Percentiles rank a stretch among this genome's conserved stretches.
These are phyloP conservation scores for Sciurus niger DNA, from an alignment of 2,113 vertebrate genomes.

Conservation along the genomic window DNA sequence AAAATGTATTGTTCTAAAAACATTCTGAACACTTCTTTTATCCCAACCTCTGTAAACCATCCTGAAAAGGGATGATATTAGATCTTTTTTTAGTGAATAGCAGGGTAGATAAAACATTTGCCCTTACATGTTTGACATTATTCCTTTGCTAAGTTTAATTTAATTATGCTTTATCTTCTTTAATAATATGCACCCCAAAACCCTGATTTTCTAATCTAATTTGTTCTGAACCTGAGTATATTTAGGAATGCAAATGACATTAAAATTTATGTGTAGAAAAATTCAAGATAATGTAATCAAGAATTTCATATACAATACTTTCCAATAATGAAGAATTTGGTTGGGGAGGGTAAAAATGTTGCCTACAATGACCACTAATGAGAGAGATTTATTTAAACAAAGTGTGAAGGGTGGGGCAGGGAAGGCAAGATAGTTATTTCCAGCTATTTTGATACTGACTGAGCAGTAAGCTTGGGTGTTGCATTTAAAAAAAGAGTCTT, in stretches of 20 bases:
- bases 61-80: neutral
- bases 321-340: slow-evolving; percentile 56
- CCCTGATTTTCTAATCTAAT: slow-evolving; percentile 60
- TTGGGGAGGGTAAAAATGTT: slow-evolving; percentile 47
- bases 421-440: slow-evolving; percentile 24
- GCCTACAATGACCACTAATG: neutral
- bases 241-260: slow-evolving; percentile 70
- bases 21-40: slow-evolving; percentile 9
- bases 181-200: slow-evolving; percentile 53
- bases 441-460: slow-evolving; percentile 45
- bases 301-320: slow-evolving; percentile 37
- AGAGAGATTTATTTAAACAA: slow-evolving; percentile 53
- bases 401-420: neutral
- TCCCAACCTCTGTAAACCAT: slow-evolving; percentile 41
- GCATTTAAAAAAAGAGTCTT: slow-evolving; percentile 25
- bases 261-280: slow-evolving; percentile 68
- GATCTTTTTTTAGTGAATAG: neutral
- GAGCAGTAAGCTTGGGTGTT: neutral
- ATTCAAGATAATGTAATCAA: slow-evolving; percentile 74
- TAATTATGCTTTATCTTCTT: slow-evolving; percentile 58
- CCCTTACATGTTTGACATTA: slow-evolving; percentile 41
- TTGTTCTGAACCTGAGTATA: slow-evolving; percentile 52
- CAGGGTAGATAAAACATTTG: slow-evolving; percentile 28
- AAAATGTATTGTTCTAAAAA: slow-evolving; percentile 61
- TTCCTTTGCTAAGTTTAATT: slow-evolving; percentile 27